Conservation (phyloP, 1,140 invertebrate species). For the Drosophila carrolli region DNA sequence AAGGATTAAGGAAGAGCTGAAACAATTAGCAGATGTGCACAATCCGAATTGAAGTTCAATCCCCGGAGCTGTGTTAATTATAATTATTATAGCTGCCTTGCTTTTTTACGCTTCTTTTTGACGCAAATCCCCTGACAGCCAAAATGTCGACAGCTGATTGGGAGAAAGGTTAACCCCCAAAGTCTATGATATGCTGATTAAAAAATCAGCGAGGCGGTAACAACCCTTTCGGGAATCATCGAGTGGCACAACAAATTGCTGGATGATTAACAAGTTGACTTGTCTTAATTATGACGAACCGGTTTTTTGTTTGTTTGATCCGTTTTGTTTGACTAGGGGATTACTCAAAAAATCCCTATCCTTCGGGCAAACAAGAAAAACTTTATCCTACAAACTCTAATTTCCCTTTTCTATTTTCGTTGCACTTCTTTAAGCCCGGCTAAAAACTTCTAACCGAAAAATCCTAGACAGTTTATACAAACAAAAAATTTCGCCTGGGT, state of each 20-base stretch:
- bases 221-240: constrained; percentile 73
- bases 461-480: constrained; percentile 62
- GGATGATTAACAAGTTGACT: constrained; percentile 83
- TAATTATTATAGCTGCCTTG: constrained; percentile 67
- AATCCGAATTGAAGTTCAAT: constrained; percentile 33
- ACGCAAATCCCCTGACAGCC: constrained; percentile 45
- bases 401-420: constrained; percentile 17
- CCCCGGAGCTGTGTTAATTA: constrained; percentile 64
- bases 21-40: constrained; percentile 74
- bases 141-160: constrained; percentile 75
- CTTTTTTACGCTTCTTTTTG: constrained; percentile 23
- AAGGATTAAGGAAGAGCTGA: constrained; percentile 49
- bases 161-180: constrained; percentile 19
- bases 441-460: constrained; percentile 40
- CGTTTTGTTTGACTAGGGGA: constrained; percentile 30
- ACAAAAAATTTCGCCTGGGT: constrained; percentile 53
- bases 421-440: constrained; percentile 28
- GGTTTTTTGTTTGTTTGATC: constrained; percentile 22
- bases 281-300: constrained; percentile 74
- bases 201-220: constrained; percentile 68
- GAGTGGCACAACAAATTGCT: constrained; percentile 52
- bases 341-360: constrained; percentile 26
- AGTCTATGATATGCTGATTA: constrained; percentile 76
- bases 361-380: constrained; percentile 57
- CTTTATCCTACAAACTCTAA: constrained; percentile 35